Base-by-base conservation (phyloP, 2,113 vertebrate species). In the Percina caprodes region DNA sequence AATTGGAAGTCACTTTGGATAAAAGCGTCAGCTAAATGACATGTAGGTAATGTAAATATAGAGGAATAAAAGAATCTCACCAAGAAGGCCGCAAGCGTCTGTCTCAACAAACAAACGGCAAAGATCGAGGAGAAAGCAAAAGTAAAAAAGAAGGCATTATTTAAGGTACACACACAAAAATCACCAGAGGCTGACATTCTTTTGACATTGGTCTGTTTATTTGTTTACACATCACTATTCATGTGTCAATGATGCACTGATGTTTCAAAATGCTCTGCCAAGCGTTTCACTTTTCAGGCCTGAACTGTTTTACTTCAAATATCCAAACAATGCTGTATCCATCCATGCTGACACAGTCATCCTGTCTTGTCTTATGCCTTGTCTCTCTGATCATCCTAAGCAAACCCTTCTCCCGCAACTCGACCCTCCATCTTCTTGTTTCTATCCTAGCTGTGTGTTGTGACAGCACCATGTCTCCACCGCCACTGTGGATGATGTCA, bases 401-500 rank as follows among this genome's bases (percentile, higher is more conserved):
- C 75, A 86, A 75, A 75, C 69, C 49, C 5, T 42, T n/a, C 42
- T 70, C 75, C 58, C 58, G 19, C 80, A 70, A 30, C 23, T 52
- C 69, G 55, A 19, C 75, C 63, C 70, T 60, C n/a, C 54, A 72
- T 45, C 52, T 42, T 58, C 74, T 56, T 51, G 55, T 54, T 83
- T 74, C 67, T 33, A 15, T 54, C 23, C 62, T n/a, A 2, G 51
- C 79, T 13, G 59, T 54, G 55, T 89, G 86, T 85, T 90, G 87
- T 90, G 89, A 90, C 91, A 91, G 86, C 76, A 30, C 71, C 74
- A 24, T 83, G 87, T 88, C 81, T 85, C 54, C 72, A 33, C 78
- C 67, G 86, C 79, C 91, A 82, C 54, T 76, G 63, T 26, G 26
- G 79, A 89, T 87, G 89, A 87, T 91, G 85, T 89, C 90, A 84